Percentiles rank a stretch among this genome's conserved stretches.
Evolutionary conservation across 1,140 invertebrate genomes (phyloP).

Genomic region (Oscheius sp.): DNA sequence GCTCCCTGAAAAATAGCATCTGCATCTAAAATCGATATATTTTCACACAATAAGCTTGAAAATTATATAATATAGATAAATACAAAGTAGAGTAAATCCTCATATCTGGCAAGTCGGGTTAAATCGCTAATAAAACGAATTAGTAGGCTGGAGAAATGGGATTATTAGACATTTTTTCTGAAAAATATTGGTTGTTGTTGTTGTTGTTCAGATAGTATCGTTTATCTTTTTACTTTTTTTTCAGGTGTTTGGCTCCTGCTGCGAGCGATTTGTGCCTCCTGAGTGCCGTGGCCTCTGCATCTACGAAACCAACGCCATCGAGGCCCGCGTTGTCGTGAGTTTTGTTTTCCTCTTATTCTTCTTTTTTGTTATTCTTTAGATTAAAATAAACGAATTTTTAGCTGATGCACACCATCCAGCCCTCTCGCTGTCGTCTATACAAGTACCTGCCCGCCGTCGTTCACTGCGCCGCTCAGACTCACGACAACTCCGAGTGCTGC

Average conservation of each 20-base stretch:
- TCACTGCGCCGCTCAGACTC: slow-evolving; percentile 60
- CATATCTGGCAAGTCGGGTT: no score
- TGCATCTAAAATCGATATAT: no score
- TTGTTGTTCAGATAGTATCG: not conserved
- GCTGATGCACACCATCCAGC: slow-evolving; percentile 61
- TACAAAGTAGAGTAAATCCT: no score
- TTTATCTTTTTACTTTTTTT: not conserved
- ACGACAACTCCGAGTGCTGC: slow-evolving; percentile 58
- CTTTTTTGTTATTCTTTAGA: not conserved
- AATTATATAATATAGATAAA: no score
- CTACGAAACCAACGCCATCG: slow-evolving; percentile 60
- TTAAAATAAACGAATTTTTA: slow-evolving; percentile 33
- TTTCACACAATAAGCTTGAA: not conserved
- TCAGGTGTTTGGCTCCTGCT: slow-evolving; percentile 56
- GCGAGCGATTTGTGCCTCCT: slow-evolving; percentile 58
- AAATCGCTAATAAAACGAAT: no score
- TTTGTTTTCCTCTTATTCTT: not conserved
- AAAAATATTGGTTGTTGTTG: not conserved
- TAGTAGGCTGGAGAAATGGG: not conserved
- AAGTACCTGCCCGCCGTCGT: slow-evolving; percentile 57
- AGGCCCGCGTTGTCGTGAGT: slow-evolving; percentile 54
- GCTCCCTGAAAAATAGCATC: no score
- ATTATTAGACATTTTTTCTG: not conserved
- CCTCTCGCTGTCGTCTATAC: slow-evolving; percentile 57
- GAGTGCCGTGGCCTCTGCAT: slow-evolving; percentile 60